These are phyloP conservation scores for Eueremaeus valkanovi DNA, from an alignment of 2,888 invertebrate species.

Conservation along the genomic window DNA sequence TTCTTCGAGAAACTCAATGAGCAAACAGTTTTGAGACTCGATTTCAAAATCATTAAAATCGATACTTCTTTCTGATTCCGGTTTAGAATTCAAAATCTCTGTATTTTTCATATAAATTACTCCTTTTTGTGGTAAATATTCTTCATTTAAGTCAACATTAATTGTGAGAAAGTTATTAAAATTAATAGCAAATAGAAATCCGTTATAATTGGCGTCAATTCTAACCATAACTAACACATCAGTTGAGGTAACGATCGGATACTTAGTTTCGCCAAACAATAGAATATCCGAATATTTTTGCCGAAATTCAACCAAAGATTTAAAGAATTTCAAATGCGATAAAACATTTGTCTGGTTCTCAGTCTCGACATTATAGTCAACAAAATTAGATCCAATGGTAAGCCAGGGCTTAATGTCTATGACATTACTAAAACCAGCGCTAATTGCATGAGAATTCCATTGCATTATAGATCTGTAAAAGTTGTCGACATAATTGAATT, in stretches of 20 bases:
- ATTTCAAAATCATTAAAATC: not conserved
- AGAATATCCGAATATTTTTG: not conserved
- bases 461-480: constrained; percentile 3
- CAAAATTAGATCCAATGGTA: not conserved
- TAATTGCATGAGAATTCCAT: not conserved
- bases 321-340: not conserved
- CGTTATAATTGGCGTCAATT: not conserved
- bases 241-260: not conserved
- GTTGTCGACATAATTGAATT: not conserved
- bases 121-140: not conserved
- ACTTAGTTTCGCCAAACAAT: not conserved
- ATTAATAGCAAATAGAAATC: not conserved
- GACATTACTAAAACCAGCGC: not conserved
- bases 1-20: not conserved
- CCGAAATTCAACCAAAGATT: not conserved
- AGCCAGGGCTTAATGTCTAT: not conserved
- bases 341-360: not conserved
- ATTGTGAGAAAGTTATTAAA: not conserved
- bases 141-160: not conserved
- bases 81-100: not conserved
- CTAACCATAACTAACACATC: not conserved
- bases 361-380: not conserved
- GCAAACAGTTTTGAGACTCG: not conserved
- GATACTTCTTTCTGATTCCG: not conserved
- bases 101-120: not conserved